These are phyloP conservation scores for Poliocrania exsul DNA, from an alignment of 2,797 vertebrate genomes.

Conservation along the genomic window DNA sequence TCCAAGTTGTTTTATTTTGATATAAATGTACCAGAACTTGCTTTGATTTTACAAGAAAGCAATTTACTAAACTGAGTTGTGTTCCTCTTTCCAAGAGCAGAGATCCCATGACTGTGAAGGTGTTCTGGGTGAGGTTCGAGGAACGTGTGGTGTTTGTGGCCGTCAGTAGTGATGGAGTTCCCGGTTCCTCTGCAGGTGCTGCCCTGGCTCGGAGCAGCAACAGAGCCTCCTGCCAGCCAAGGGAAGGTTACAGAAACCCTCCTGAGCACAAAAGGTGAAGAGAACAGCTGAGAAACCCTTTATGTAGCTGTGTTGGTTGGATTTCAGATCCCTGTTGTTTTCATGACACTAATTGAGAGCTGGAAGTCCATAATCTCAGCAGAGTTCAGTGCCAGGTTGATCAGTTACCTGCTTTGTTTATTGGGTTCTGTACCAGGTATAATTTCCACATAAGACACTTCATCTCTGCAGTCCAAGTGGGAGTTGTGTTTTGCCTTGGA, in stretches of 20 bases:
- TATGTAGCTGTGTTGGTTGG: background rate
- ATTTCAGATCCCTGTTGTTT: background rate
- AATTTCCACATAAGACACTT: background rate
- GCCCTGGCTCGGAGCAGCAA: background rate
- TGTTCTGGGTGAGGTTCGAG: background rate
- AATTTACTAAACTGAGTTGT: background rate
- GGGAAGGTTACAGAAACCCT: background rate
- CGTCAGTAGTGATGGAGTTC: background rate
- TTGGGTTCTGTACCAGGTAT: background rate
- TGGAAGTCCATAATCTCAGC: background rate
- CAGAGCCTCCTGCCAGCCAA: background rate
- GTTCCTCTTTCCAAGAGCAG: background rate
- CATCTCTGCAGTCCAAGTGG: rapidly evolving
- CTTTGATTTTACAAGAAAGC: background rate
- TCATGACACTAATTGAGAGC: background rate
- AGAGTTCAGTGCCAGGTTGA: background rate
- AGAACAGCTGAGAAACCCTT: background rate
- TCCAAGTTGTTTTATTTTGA: background rate
- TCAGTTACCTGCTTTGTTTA: background rate
- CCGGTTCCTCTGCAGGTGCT: background rate
- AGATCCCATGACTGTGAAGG: background rate
- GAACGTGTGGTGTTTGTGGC: background rate
- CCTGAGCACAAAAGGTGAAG: background rate
- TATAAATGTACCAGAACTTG: background rate
- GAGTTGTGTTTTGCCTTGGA: rapidly evolving